Percentiles rank a stretch among this genome's conserved stretches.
These are phyloP conservation scores for Melanargia galathea DNA, from an alignment of 2,888 invertebrate species.

Conservation along the genomic window DNA sequence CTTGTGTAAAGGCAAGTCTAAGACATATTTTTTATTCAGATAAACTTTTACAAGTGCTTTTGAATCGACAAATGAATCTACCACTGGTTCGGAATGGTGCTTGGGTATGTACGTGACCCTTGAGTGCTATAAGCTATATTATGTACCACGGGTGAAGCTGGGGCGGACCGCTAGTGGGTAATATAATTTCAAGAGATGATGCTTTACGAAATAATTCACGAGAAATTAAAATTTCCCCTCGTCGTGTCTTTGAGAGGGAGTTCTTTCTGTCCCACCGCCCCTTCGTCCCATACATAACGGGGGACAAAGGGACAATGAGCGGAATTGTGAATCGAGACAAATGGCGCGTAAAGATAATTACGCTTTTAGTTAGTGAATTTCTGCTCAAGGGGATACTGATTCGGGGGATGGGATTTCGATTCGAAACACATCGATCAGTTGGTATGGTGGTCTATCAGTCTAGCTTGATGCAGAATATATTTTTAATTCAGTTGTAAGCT, in stretches of 20 bases:
- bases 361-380: constrained; percentile 31
- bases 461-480: background rate
- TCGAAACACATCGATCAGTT: background rate
- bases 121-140: too few species aligned
- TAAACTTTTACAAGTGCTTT: too few species aligned
- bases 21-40: too few species aligned
- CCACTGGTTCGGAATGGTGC: too few species aligned
- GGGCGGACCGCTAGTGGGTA: too few species aligned
- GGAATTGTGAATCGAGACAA: constrained; percentile 46
- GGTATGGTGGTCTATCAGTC: background rate
- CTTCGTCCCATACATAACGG: constrained; percentile 32
- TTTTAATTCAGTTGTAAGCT: too few species aligned
- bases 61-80: too few species aligned
- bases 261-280: constrained; percentile 11
- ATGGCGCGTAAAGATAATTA: constrained; percentile 52
- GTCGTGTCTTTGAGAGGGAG: constrained; percentile 25
- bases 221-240: constrained; percentile 35
- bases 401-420: background rate
- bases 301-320: constrained; percentile 35
- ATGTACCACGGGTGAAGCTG: too few species aligned
- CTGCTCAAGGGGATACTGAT: constrained; percentile 14
- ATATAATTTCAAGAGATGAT: constrained; percentile 16
- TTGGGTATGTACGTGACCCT: too few species aligned
- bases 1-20: too few species aligned
- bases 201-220: constrained; percentile 27